Percentiles rank a stretch among this genome's conserved stretches.
Conservation (phyloP, 2,888 invertebrate species). For the Plemyria rubiginata region DNA sequence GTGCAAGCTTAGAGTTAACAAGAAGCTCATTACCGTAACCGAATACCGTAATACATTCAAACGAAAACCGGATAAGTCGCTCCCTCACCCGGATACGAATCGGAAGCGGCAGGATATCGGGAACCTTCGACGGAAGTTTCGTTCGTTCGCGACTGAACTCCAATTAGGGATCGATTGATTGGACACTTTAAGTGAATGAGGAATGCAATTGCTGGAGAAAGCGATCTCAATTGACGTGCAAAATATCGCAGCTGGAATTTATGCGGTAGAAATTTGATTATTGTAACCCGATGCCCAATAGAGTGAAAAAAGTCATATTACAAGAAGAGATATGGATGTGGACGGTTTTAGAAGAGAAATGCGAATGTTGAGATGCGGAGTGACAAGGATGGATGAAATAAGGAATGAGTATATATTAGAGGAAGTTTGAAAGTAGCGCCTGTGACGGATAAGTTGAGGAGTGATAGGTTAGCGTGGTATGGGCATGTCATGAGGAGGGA, state of each 20-base stretch:
- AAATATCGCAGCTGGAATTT: conserved; percentile 8
- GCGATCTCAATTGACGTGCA: conserved; percentile 10
- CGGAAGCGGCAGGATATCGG: conserved; percentile 68
- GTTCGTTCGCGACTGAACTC: conserved; percentile 55
- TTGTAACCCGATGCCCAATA: background rate
- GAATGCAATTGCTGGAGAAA: conserved; percentile 29
- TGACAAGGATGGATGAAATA: no score
- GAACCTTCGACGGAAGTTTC: conserved; percentile 71
- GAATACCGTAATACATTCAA: conserved; percentile 23
- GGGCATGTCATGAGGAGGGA: no score
- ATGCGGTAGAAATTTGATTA: background rate
- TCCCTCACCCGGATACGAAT: conserved; percentile 65
- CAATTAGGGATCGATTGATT: conserved; percentile 46
- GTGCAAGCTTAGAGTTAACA: conserved; percentile 1
- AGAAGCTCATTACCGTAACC: conserved; percentile 13
- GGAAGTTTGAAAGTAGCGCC: no score
- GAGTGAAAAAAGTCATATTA: no score
- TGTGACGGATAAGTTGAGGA: no score
- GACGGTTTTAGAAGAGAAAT: no score
- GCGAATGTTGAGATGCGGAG: no score
- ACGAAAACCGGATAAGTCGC: conserved; percentile 59
- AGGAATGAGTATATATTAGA: no score
- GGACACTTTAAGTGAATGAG: conserved; percentile 34
- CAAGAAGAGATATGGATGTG: no score
- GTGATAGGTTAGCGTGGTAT: no score